phyloP scores from a whole-genome alignment of 2,888 invertebrate genomes.

The Raillietiella orientalis region DNA sequence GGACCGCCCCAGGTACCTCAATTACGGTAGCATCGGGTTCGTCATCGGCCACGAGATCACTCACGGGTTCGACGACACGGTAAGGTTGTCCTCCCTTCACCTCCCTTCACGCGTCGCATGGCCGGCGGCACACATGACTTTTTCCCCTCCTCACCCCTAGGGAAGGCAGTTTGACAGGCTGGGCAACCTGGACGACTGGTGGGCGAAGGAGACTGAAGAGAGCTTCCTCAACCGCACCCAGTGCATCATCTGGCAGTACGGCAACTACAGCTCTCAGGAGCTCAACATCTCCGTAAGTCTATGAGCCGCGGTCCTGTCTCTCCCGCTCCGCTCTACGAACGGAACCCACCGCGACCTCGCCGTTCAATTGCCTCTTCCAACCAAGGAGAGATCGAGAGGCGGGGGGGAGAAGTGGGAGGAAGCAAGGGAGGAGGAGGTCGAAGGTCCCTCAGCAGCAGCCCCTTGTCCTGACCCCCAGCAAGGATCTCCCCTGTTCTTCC shows the following conservation, averaged over 20 bases:
- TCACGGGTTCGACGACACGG: slow-evolving; percentile 17
- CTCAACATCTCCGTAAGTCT: slow-evolving; percentile 31
- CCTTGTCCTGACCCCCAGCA: too few relatives aligned
- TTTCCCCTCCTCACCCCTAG: too few relatives aligned
- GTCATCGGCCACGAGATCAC: slow-evolving; percentile 78
- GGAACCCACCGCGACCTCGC: too few relatives aligned
- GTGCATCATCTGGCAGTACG: slow-evolving; percentile 77
- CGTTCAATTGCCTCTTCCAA: too few relatives aligned
- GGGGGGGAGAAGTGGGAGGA: too few relatives aligned
- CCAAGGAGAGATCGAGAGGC: too few relatives aligned
- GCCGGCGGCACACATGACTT: too few relatives aligned
- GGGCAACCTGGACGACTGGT: slow-evolving; percentile 77
- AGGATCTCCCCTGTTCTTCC: not conserved
- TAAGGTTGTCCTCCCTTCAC: slow-evolving; percentile 2
- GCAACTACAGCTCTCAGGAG: slow-evolving; percentile 50
- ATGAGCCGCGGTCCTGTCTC: too few relatives aligned
- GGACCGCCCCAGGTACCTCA: slow-evolving; percentile 61
- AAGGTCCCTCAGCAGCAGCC: too few relatives aligned
- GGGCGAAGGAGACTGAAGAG: slow-evolving; percentile 47
- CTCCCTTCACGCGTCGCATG: too few relatives aligned
- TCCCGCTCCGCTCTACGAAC: too few relatives aligned
- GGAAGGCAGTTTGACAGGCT: slow-evolving; percentile 71
- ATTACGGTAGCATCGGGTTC: slow-evolving; percentile 65
- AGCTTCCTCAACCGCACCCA: slow-evolving; percentile 49
- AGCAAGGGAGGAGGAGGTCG: too few relatives aligned